These are phyloP conservation scores for Camponotus fellah DNA, from an alignment of 2,888 invertebrate genomes.

Conservation along the genomic window DNA sequence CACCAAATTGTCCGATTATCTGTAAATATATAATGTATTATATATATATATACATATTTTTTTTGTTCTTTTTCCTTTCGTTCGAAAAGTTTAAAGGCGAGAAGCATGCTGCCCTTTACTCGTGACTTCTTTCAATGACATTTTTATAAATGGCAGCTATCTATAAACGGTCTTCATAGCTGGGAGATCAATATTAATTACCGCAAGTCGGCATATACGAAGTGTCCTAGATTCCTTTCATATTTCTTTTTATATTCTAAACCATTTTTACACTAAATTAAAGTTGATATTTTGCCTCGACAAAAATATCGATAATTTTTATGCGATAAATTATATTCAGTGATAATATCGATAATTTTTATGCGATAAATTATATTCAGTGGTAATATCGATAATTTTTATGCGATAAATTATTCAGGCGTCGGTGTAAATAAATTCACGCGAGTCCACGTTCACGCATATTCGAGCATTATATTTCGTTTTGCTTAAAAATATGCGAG, in stretches of 20 bases:
- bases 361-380: not conserved
- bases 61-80: not conserved
- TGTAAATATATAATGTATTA: not conserved
- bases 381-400: not conserved
- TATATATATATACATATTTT: too few relatives aligned
- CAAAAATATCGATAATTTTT: not conserved
- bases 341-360: not conserved
- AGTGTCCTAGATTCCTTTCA: not conserved
- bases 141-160: slow-evolving; percentile 50
- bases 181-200: slow-evolving; percentile 22
- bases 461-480: not conserved
- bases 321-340: not conserved
- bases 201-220: not conserved
- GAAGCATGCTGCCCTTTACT: not conserved
- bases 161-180: slow-evolving; percentile 38
- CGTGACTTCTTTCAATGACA: slow-evolving; percentile 37
- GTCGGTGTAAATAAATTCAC: not conserved
- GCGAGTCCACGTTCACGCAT: not conserved
- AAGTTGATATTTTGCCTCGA: not conserved
- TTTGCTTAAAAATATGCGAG: not conserved
- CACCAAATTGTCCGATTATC: not conserved
- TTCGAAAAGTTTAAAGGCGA: not conserved
- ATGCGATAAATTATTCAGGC: not conserved
- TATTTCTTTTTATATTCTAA: not conserved
- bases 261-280: not conserved